phyloP scores from a whole-genome alignment of 2,113 vertebrate species.

The Cyanoramphus novaezelandiae region DNA sequence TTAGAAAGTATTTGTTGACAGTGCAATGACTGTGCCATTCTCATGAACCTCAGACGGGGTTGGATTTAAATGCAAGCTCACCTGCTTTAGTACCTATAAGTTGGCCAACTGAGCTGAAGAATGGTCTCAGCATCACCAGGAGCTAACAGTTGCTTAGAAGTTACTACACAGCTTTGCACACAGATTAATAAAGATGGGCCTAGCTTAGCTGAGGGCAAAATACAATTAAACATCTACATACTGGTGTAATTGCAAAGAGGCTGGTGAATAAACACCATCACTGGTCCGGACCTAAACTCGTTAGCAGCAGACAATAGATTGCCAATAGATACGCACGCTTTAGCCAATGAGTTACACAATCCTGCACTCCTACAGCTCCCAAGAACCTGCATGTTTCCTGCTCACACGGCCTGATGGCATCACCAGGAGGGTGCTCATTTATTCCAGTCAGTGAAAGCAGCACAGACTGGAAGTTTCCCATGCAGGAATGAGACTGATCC shows the following conservation, averaged over 20 bases:
- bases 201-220: neutral
- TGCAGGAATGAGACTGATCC: neutral
- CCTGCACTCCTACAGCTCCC: neutral
- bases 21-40: neutral
- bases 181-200: neutral
- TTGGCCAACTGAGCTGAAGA: neutral
- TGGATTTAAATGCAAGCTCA: neutral
- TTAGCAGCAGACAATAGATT: neutral
- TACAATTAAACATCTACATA: neutral
- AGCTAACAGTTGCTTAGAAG: neutral
- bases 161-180: neutral
- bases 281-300: neutral
- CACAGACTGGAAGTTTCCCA: neutral
- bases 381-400: neutral
- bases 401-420: neutral
- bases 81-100: fast-evolving
- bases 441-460: neutral
- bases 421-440: neutral
- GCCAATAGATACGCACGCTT: neutral
- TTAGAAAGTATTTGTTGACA: neutral
- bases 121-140: neutral
- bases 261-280: neutral
- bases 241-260: neutral
- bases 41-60: neutral
- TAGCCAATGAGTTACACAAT: neutral